Conservation (phyloP, 2,888 invertebrate species). For the Corbicula japonica region DNA sequence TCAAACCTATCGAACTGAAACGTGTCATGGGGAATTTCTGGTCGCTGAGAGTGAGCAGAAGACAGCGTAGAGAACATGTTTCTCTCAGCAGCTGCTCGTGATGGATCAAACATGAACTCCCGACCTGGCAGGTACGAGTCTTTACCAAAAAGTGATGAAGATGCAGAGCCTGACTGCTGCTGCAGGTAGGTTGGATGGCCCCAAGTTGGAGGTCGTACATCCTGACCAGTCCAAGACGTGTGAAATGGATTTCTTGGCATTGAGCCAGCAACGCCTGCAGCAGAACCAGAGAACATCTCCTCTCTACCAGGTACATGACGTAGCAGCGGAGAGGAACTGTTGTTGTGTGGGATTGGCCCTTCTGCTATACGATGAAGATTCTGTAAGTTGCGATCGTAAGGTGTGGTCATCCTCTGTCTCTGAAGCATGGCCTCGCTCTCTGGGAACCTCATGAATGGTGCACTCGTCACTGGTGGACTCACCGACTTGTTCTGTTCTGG, state of each 20-base stretch:
- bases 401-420: constrained; percentile 79
- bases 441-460: constrained; percentile 77
- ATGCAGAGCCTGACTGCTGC: constrained; percentile 75
- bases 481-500: constrained; percentile 58
- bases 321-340: constrained; percentile 74
- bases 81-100: constrained; percentile 76
- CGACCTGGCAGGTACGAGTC: constrained; percentile 80
- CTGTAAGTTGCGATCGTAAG: constrained; percentile 74
- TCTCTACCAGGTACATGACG: constrained; percentile 77
- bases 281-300: constrained; percentile 76
- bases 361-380: constrained; percentile 80
- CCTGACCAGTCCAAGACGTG: constrained; percentile 80
- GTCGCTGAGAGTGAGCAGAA: constrained; percentile 75
- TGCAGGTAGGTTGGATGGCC: constrained; percentile 79
- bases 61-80: constrained; percentile 80
- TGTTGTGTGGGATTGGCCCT: constrained; percentile 69
- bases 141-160: constrained; percentile 78
- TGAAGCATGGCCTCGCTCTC: constrained; percentile 81
- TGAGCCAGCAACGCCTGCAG: constrained; percentile 76
- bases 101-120: constrained; percentile 83
- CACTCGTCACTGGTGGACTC: constrained; percentile 59
- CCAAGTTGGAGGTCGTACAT: constrained; percentile 81
- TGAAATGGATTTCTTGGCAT: constrained; percentile 82
- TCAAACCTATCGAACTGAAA: constrained; percentile 81
- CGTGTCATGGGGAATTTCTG: constrained; percentile 78